Conservation (phyloP, 23 tunicate genomes). For the Trididemnum miniatum region DNA sequence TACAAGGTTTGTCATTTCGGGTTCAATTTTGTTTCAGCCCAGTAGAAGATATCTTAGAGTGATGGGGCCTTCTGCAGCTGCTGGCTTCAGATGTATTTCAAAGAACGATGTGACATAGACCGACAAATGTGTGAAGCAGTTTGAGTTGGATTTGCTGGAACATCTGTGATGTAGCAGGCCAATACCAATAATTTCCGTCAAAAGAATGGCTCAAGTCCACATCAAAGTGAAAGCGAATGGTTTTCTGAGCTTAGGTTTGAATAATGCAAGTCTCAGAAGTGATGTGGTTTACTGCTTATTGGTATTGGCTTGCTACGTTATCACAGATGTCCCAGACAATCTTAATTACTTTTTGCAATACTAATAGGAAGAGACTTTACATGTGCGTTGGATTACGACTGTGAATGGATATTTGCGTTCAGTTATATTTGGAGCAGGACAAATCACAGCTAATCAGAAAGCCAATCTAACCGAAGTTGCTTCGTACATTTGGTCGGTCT, state of each 20-base stretch:
- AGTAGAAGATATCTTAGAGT: not conserved
- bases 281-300: not conserved
- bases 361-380: not conserved
- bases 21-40: not conserved
- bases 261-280: not conserved
- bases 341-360: not conserved
- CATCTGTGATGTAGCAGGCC: too few relatives aligned
- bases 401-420: not conserved
- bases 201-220: not conserved
- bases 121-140: too few relatives aligned
- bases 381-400: conserved; percentile 2
- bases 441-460: not conserved
- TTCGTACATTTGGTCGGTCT: not conserved
- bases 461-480: not conserved
- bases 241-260: not conserved
- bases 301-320: not conserved
- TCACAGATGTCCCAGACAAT: conserved; percentile 8
- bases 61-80: not conserved
- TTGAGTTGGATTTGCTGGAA: too few relatives aligned
- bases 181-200: too few relatives aligned
- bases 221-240: not conserved
- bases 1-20: not conserved
- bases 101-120: not conserved
- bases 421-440: not conserved
- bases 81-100: not conserved